Evolutionary conservation across 2,113 vertebrate genomes (phyloP).

Genomic region (Pycnonotus jocosus): DNA sequence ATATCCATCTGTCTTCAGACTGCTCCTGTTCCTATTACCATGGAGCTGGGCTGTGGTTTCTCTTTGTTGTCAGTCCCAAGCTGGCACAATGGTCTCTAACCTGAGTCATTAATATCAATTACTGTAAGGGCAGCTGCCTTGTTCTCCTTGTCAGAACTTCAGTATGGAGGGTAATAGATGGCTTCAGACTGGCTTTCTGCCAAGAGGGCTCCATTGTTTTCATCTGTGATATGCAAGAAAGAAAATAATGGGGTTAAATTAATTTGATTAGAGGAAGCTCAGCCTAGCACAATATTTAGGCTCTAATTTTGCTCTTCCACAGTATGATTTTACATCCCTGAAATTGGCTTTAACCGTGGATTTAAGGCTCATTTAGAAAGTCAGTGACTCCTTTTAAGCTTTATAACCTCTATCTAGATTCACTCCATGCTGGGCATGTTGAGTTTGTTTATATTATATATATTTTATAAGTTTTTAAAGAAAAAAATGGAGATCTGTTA

Average conservation of each 20-base stretch:
- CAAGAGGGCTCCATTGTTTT: constrained; percentile 26
- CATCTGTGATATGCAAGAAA: neutral
- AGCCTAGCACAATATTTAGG: neutral
- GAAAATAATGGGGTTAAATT: constrained; percentile 49
- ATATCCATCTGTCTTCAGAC: neutral
- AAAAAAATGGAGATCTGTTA: neutral
- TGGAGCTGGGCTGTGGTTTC: neutral
- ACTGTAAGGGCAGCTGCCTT: constrained; percentile 25
- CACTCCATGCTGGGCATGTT: neutral
- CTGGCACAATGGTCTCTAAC: neutral
- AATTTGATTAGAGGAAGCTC: constrained; percentile 15
- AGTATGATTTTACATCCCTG: neutral
- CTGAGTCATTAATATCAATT: constrained; percentile 52
- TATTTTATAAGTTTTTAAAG: neutral
- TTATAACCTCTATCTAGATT: neutral
- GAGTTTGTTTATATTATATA: neutral
- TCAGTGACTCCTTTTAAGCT: neutral
- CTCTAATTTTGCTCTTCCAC: neutral
- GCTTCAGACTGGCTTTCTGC: constrained; percentile 6
- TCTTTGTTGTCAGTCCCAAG: neutral
- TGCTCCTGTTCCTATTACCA: neutral
- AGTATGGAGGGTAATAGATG: neutral
- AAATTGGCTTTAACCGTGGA: neutral
- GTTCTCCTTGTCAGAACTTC: constrained; percentile 37
- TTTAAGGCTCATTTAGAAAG: neutral